Base-by-base conservation (phyloP, 2,797 vertebrate genomes). In the Gymnoscopelus microlampas region DNA sequence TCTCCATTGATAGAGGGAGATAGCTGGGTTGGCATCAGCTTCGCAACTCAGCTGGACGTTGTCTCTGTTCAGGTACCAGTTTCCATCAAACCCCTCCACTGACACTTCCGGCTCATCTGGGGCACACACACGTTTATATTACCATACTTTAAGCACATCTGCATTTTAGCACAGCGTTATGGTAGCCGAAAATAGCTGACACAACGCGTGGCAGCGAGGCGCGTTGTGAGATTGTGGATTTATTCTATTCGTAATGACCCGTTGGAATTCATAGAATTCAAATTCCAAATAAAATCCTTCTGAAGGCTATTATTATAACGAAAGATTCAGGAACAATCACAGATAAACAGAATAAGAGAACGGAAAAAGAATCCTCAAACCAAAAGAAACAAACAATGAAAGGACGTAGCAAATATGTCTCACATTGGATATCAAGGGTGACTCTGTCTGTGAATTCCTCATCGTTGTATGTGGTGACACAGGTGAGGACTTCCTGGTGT, bases 11-110 rank as follows among this genome's bases (percentile, higher is more conserved):
- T 95, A 99, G 65, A 95, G 92, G 13, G 95, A 96, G 67, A 96
- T 95, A 0, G 95, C 91, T 3, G 98, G 98, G 83, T 99, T 99
- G 66, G 97, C 96, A 54, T 99, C 96, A 0, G 96, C 94, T 64
- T 92, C 93, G 89, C 98, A 99, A 0, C 90, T 96, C 79, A 99
- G 94, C 82, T 95, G 94, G 74, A 98, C 97, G 0, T 97, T 96
- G 67, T 94, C 95, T 71, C 97, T 90, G 86, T 97, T 98, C 78
- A 98, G 88, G 78, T 96, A 98, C 98, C 98, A 99, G 89, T 99
- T 98, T 68, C 96, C 96, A 81, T 99, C 98, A 56, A 95, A 99
- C 4, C 98, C 98, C n/a, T 97, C 95, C 0, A 98, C 95, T 14
- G 91, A 91, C 71, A 99, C 96, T 74, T 97, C 95, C 0, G 98